Evolutionary conservation across 2,797 vertebrate species (phyloP), one percentile per base, ranked within the genome.

Genomic region (Enteromius treurensis): DNA sequence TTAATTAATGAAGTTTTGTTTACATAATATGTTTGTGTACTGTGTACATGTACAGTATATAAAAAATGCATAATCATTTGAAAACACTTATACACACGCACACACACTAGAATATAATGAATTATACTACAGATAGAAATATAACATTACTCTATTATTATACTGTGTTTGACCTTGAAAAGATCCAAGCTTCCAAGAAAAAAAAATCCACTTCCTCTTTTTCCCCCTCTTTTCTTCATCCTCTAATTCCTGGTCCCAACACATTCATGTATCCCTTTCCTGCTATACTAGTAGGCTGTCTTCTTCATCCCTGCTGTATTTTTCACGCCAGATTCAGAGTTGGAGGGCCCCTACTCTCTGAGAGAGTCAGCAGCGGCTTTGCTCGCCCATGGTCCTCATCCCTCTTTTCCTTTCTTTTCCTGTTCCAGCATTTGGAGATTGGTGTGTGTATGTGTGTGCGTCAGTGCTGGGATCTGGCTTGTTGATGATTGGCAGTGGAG

Each of bases 141-240:
- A 32, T 17, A 64, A 37, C 55, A n/a, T 55, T 4, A 55, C 11
- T 3, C 49, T 55, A 34, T 10, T 13, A 74, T 75, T 55, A 21
- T 7, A 32, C 23, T 19, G 75, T 10, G 55, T 29, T 78, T 78
- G 77, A 78, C 77, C 60, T 65, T 65, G 42, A 65, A 78, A 78
- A 47, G 11, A 77, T 42, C 23, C 26, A 64, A 34, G 53, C 51
- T 40, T 60, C 37, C 51, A 29, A 62, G 19, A 65, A 26, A 55
- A 40, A 67, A 69, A 55, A 34, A 19, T 67, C 21, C 45, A 67
- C 78, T 70, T 71, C 80, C 62, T 65, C 82, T 76, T 49, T 65
- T 17, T 51, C 26, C 37, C 60, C 47, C 67, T 7, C 83, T 70
- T 79, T 80, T 86, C 85, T 85, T 86, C 84, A 84, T 88, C 87